phyloP scores from a whole-genome alignment of 2,888 invertebrate species.

The Epistrophella euchroma region DNA sequence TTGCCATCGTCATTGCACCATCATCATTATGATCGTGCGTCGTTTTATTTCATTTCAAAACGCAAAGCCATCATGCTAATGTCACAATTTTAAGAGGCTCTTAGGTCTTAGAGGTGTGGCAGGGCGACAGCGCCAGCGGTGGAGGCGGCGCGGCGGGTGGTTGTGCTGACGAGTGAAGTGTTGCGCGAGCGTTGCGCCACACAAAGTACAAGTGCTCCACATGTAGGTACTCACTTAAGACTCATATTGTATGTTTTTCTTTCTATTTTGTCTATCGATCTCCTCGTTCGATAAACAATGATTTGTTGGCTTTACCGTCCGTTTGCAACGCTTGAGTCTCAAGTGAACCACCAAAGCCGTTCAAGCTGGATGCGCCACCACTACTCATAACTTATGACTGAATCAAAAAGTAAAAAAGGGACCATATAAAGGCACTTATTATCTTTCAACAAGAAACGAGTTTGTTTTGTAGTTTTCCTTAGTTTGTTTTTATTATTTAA shows the following conservation, averaged over 20 bases:
- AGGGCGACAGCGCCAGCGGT: background rate
- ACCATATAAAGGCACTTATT: background rate
- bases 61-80: constrained; percentile 39
- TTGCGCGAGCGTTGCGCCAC: constrained; percentile 64
- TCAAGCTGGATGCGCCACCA: background rate
- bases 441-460: constrained; percentile 23
- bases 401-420: background rate
- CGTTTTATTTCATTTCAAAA: background rate
- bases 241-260: constrained; percentile 18
- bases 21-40: constrained; percentile 5
- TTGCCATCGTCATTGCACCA: constrained; percentile 35
- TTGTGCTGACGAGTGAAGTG: constrained; percentile 38
- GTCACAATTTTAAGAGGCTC: constrained; percentile 23
- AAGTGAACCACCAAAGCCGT: constrained; percentile 22
- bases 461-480: constrained; percentile 32
- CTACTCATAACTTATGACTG: background rate
- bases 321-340: constrained; percentile 27
- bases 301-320: background rate
- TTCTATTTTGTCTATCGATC: constrained; percentile 24
- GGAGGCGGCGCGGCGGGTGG: constrained; percentile 13
- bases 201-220: constrained; percentile 54
- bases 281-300: background rate
- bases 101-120: constrained; percentile 14
- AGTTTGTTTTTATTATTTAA: constrained; percentile 40
- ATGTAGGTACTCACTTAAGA: constrained; percentile 48